Percentiles rank a stretch among this genome's conserved stretches.
phyloP scores from a whole-genome alignment of 2,113 vertebrate species.

The Petrocephalus microphthalmus region DNA sequence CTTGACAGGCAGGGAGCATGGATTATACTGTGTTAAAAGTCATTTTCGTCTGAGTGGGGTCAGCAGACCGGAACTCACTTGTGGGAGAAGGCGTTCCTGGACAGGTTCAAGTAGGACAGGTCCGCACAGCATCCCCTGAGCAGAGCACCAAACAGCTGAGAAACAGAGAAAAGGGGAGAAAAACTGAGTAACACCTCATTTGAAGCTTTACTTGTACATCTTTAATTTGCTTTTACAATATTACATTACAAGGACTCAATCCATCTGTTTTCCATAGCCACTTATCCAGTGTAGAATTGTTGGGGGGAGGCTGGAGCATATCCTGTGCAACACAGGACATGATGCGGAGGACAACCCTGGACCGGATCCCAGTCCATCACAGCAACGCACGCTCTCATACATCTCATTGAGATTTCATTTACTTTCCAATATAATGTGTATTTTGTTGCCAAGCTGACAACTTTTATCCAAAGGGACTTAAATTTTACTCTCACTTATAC shows the following conservation, averaged over 20 bases:
- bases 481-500: background rate
- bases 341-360: background rate
- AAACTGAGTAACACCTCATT: background rate
- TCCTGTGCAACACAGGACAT: background rate
- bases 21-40: background rate
- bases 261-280: background rate
- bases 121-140: slow-evolving; percentile 77
- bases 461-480: background rate
- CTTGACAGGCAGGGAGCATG: background rate
- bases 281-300: background rate
- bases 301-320: background rate
- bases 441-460: background rate
- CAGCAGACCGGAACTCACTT: slow-evolving; percentile 56
- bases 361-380: background rate
- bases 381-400: background rate
- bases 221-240: background rate
- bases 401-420: background rate
- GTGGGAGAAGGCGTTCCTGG: slow-evolving; percentile 76
- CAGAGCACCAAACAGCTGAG: slow-evolving; percentile 74
- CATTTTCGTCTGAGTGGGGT: background rate
- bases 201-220: background rate
- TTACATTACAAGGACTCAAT: background rate
- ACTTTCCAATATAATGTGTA: background rate
- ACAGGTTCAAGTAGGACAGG: slow-evolving; percentile 78
- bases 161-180: slow-evolving; percentile 31